phyloP scores from a whole-genome alignment of 2,797 vertebrate genomes.

The Pempheris klunzingeri region DNA sequence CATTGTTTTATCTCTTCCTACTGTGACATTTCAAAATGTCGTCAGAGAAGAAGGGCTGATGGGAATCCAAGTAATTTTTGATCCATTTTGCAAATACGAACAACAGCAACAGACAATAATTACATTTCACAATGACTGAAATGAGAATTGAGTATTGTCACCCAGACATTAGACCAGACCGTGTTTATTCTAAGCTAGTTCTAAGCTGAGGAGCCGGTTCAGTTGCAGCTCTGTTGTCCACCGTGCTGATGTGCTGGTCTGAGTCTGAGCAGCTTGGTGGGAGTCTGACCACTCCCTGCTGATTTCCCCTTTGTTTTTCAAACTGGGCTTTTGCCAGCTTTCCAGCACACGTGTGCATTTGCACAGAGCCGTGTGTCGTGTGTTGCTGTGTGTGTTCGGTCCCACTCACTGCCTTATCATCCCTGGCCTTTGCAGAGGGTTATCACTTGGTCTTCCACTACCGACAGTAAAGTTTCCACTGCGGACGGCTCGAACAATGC shows the following conservation, averaged over 20 bases:
- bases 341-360: slow-evolving; percentile 41
- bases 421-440: slow-evolving; percentile 55
- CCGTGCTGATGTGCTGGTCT: slow-evolving; percentile 23
- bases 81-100: background rate
- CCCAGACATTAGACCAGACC: too few species aligned
- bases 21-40: background rate
- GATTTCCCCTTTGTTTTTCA: slow-evolving; percentile 54
- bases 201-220: too few species aligned
- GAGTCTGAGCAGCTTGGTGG: slow-evolving; percentile 12
- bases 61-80: background rate
- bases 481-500: slow-evolving; percentile 70
- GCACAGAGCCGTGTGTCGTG: background rate
- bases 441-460: slow-evolving; percentile 70
- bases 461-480: slow-evolving; percentile 76
- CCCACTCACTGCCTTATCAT: slow-evolving; percentile 61
- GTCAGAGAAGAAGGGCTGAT: background rate
- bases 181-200: too few species aligned
- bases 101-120: background rate
- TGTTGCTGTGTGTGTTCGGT: slow-evolving; percentile 35
- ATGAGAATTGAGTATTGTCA: too few species aligned
- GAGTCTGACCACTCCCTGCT: slow-evolving; percentile 55
- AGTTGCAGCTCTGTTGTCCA: background rate
- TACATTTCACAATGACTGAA: background rate
- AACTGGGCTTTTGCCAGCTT: slow-evolving; percentile 59
- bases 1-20: too few species aligned